Evolutionary conservation across 2,797 vertebrate genomes (phyloP).

Genomic region (Poecilia velifera): DNA sequence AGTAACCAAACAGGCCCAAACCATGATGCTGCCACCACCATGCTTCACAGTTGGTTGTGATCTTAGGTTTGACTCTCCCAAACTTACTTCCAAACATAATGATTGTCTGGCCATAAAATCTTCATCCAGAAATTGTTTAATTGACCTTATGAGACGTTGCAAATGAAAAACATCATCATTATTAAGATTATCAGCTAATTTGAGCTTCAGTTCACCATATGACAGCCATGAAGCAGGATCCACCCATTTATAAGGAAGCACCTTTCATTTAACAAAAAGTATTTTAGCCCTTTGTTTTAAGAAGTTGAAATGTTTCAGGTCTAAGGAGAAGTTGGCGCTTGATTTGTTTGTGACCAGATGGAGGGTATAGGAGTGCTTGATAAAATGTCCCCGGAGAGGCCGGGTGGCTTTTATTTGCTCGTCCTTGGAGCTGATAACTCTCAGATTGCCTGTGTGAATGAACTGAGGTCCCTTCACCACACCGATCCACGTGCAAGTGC

Average conservation of each 20-base stretch:
- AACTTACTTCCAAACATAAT: neutral
- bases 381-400: conserved; percentile 79
- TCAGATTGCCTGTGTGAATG: conserved; percentile 84
- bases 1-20: neutral
- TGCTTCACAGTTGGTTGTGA: neutral
- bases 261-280: neutral
- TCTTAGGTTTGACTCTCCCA: neutral
- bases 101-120: neutral
- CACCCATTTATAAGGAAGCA: neutral
- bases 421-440: conserved; percentile 86
- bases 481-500: conserved; percentile 42
- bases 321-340: conserved; percentile 58
- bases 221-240: conserved; percentile 14
- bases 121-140: neutral
- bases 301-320: conserved; percentile 14
- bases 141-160: neutral
- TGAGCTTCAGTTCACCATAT: neutral
- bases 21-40: neutral
- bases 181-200: neutral
- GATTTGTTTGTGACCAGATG: conserved; percentile 77
- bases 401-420: conserved; percentile 81
- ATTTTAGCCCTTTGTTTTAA: neutral
- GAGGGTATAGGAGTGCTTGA: conserved; percentile 69
- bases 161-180: neutral
- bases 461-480: conserved; percentile 84